Percentiles rank a stretch among this genome's conserved stretches.
Conservation (phyloP, 2,888 invertebrate species). For the Amphipoea lucens region DNA sequence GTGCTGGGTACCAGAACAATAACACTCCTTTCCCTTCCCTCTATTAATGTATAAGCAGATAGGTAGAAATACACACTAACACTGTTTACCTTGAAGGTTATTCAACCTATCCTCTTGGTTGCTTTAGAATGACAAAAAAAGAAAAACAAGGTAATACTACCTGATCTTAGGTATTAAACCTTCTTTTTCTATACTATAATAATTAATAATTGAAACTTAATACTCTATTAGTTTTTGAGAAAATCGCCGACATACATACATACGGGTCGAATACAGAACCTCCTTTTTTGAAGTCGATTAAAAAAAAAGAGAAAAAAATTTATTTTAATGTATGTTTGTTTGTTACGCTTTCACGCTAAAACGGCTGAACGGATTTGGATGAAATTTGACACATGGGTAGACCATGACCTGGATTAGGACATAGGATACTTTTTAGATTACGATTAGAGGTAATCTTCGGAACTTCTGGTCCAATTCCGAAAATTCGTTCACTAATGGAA, state of each 20-base stretch:
- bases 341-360: too few relatives aligned
- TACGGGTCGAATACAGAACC: too few relatives aligned
- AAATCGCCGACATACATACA: too few relatives aligned
- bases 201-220: not conserved
- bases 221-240: too few relatives aligned
- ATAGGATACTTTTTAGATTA: too few relatives aligned
- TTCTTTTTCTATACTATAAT: not conserved
- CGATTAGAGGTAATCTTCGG: not conserved
- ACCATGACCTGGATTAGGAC: not conserved
- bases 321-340: too few relatives aligned
- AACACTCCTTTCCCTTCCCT: not conserved
- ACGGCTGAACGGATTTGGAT: too few relatives aligned
- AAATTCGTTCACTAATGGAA: not conserved
- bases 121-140: not conserved
- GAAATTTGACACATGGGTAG: too few relatives aligned
- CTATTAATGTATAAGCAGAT: not conserved
- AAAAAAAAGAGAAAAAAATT: too few relatives aligned
- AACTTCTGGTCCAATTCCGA: not conserved
- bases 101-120: not conserved
- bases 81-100: constrained; percentile 14
- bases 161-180: not conserved
- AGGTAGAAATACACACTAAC: constrained; percentile 1
- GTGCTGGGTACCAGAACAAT: not conserved
- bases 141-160: not conserved
- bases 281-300: too few relatives aligned